Conservation (phyloP, 2,888 invertebrate genomes). For the Dasypolia templi region DNA sequence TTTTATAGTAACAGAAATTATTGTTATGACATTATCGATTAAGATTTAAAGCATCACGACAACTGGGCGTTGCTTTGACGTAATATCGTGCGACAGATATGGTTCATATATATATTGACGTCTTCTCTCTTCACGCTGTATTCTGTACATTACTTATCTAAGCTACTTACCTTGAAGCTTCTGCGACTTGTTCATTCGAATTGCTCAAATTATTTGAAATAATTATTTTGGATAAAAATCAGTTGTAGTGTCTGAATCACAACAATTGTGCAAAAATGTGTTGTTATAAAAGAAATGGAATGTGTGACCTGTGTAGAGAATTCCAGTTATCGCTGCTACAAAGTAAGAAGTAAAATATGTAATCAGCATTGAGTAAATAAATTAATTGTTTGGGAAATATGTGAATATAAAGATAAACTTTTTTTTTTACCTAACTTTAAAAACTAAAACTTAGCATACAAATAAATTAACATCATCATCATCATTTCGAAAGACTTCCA, state of each 20-base stretch:
- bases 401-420: background rate
- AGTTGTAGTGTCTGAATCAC: constrained; percentile 44
- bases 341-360: constrained; percentile 80
- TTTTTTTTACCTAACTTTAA: too few relatives aligned
- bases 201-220: constrained; percentile 75
- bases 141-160: constrained; percentile 88
- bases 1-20: constrained; percentile 78
- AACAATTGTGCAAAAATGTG: constrained; percentile 81
- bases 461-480: background rate
- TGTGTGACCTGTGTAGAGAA: constrained; percentile 87
- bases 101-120: constrained; percentile 88
- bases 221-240: constrained; percentile 60
- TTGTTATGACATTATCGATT: constrained; percentile 83
- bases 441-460: background rate
- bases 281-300: constrained; percentile 86
- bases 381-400: background rate
- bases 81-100: constrained; percentile 87
- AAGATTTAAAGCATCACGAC: constrained; percentile 86
- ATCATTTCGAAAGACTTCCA: too few relatives aligned
- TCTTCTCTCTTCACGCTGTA: constrained; percentile 82
- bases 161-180: constrained; percentile 89
- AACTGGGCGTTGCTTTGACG: constrained; percentile 90
- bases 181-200: constrained; percentile 79
- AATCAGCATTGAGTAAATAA: constrained; percentile 18
- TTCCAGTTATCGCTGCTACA: constrained; percentile 85